phyloP scores from a whole-genome alignment of 2,113 vertebrate genomes.

The Atractosteus spatula region DNA sequence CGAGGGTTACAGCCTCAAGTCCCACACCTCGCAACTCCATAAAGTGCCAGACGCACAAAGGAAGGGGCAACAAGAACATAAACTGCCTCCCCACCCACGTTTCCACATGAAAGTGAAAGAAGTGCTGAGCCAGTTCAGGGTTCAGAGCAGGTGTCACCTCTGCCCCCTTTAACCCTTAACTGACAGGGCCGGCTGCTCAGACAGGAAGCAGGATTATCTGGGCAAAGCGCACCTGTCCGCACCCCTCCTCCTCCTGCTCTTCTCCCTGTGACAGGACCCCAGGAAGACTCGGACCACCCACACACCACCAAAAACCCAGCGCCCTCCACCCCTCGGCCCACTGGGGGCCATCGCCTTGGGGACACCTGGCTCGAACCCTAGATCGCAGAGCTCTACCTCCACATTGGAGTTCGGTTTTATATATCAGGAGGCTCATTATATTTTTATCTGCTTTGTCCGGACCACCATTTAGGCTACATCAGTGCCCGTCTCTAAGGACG shows the following conservation, averaged over 20 bases:
- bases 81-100: background rate
- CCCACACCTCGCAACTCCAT: background rate
- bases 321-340: slow-evolving; percentile 31
- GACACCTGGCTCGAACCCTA: too few relatives aligned
- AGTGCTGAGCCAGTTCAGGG: slow-evolving; percentile 16
- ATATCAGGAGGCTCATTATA: too few relatives aligned
- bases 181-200: slow-evolving; percentile 6
- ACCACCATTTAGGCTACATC: too few relatives aligned
- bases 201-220: slow-evolving; percentile 2
- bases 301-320: slow-evolving; percentile 2
- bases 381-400: too few relatives aligned
- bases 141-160: slow-evolving; percentile 51
- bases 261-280: slow-evolving; percentile 11
- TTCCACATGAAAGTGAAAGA: too few relatives aligned
- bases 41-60: slow-evolving; percentile 9
- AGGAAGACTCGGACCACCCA: slow-evolving; percentile 8
- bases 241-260: background rate
- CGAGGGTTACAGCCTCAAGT: too few relatives aligned
- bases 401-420: too few relatives aligned
- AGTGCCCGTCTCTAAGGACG: too few relatives aligned
- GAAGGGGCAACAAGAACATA: background rate
- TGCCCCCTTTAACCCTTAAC: slow-evolving; percentile 32
- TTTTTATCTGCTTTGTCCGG: too few relatives aligned
- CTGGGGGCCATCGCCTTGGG: background rate
- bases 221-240: background rate